Conservation (phyloP, 2,113 vertebrate species). For the Macroglossus sobrinus region DNA sequence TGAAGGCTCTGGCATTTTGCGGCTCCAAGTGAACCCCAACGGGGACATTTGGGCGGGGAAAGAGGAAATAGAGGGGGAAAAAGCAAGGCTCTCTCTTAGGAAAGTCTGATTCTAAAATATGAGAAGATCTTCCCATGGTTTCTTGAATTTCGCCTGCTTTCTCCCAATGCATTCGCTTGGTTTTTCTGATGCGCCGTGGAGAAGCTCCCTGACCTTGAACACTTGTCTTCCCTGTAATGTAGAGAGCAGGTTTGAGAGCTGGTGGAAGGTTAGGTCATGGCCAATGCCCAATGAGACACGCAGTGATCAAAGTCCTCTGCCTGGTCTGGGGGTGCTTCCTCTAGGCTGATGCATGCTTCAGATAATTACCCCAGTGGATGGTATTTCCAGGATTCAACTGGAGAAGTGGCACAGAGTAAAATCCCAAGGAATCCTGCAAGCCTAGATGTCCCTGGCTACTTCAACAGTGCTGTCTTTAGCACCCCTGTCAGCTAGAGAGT, state of each 20-base stretch:
- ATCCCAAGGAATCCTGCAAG: neutral
- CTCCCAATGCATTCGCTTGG: neutral
- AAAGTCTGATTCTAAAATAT: slow-evolving; percentile 7
- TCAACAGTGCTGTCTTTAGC: neutral
- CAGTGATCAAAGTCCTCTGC: neutral
- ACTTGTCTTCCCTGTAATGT: neutral
- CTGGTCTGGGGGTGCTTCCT: neutral
- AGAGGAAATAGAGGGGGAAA: slow-evolving; percentile 37
- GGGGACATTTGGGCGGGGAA: slow-evolving; percentile 59
- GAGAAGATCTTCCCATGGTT: neutral
- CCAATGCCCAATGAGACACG: neutral
- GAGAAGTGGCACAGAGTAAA: neutral
- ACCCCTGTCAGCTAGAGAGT: neutral
- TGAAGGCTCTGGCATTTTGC: slow-evolving; percentile 42
- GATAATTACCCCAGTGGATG: neutral
- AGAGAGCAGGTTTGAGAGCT: neutral
- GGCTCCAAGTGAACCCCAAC: slow-evolving; percentile 34
- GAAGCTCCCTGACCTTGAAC: slow-evolving; percentile 48
- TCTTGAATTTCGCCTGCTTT: slow-evolving; percentile 41
- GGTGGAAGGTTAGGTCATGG: neutral
- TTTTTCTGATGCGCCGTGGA: neutral
- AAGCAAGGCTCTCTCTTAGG: slow-evolving; percentile 35
- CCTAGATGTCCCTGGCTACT: neutral
- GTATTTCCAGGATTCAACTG: neutral
- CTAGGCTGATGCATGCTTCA: neutral